A percentile compares a stretch with the other conserved stretches of the same genome.
Evolutionary conservation across 2,113 vertebrate species (phyloP).

Genomic region (Ammodramus savannarum): DNA sequence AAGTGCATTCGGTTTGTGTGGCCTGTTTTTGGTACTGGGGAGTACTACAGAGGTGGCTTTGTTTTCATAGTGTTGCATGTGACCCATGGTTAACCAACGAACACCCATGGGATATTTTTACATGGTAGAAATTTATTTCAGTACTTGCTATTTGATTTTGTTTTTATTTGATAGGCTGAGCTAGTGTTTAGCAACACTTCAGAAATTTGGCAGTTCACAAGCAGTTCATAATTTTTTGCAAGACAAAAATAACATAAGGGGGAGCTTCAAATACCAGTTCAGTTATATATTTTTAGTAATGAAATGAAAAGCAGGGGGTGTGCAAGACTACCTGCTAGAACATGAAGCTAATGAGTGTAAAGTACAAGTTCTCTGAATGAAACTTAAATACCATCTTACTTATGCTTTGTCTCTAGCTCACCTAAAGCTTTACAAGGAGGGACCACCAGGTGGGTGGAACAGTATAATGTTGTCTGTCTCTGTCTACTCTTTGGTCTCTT

Average conservation of each 20-base stretch:
- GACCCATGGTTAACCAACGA: background rate
- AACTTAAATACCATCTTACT: background rate
- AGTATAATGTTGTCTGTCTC: background rate
- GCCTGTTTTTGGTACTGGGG: background rate
- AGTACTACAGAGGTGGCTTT: background rate
- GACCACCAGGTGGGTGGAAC: constrained; percentile 27
- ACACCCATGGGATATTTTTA: background rate
- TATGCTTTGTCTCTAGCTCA: constrained; percentile 15
- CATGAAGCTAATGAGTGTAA: background rate
- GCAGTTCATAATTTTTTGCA: background rate
- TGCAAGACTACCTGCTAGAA: background rate
- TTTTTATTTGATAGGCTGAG: background rate
- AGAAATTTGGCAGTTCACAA: background rate
- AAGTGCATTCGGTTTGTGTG: background rate
- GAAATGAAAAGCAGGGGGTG: background rate
- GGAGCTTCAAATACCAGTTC: background rate
- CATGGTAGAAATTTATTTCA: background rate
- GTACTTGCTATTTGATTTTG: background rate
- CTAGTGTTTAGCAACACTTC: background rate
- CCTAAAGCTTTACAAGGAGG: background rate
- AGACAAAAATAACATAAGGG: background rate
- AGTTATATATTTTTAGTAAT: background rate
- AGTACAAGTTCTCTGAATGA: background rate
- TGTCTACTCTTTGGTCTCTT: constrained; percentile 1
- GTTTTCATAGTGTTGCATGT: background rate